Conservation (phyloP, 2,113 vertebrate genomes). For the Tyto alba region DNA sequence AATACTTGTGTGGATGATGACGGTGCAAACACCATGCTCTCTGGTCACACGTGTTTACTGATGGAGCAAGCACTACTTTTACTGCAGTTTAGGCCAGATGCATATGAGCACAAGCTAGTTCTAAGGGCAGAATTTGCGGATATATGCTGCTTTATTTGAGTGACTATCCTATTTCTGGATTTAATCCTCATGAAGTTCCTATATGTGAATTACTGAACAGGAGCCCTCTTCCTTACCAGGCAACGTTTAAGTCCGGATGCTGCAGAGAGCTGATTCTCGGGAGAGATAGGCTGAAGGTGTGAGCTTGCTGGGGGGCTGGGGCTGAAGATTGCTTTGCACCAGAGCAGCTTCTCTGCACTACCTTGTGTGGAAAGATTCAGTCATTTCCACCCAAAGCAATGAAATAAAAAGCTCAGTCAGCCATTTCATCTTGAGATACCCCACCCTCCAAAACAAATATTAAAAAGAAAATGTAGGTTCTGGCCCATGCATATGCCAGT, state of each 20-base stretch:
- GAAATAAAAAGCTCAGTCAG: slow-evolving; percentile 25
- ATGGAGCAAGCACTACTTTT: background rate
- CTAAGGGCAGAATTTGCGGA: background rate
- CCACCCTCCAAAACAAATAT: slow-evolving; percentile 3
- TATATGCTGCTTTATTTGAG: background rate
- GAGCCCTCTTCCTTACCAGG: background rate
- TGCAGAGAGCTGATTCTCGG: background rate
- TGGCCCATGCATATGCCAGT: background rate
- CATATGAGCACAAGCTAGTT: background rate
- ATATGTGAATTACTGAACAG: background rate
- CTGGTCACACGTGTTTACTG: background rate
- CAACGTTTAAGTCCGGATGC: accelerated
- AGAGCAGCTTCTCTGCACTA: background rate
- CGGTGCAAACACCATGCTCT: too few relatives aligned
- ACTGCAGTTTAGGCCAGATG: background rate
- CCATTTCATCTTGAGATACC: slow-evolving; percentile 35
- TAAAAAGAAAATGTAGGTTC: slow-evolving; percentile 19
- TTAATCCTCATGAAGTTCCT: background rate
- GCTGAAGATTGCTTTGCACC: background rate
- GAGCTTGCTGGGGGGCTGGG: background rate
- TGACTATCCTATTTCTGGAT: background rate
- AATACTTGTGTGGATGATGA: background rate
- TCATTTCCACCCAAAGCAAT: slow-evolving; percentile 3
- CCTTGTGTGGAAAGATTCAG: slow-evolving; percentile 11
- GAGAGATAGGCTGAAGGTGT: background rate